phyloP scores from a whole-genome alignment of 92 coral and sea anemone genomes.

The Desmophyllum pertusum region DNA sequence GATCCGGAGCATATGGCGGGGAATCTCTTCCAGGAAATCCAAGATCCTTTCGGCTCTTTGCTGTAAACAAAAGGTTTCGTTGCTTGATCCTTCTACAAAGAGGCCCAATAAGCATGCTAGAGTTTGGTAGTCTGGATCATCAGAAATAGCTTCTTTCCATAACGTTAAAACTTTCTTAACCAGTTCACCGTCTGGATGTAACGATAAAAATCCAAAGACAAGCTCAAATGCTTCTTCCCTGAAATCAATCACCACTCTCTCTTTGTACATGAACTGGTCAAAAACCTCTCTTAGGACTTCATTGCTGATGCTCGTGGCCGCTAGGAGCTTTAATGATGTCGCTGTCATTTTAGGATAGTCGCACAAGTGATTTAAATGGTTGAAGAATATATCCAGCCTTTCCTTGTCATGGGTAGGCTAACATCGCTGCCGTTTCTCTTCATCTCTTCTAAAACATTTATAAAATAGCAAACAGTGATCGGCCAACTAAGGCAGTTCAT shows the following conservation, averaged over 20 bases:
- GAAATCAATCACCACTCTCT: no score
- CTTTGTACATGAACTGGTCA: background rate
- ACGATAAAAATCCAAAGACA: background rate
- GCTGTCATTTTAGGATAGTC: background rate
- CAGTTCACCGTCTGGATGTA: conserved; percentile 9
- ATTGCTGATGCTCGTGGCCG: conserved; percentile 1
- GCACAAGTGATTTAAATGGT: background rate
- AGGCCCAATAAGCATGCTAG: background rate
- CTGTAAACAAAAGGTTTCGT: background rate
- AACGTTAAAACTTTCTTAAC: background rate
- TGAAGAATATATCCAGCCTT: conserved; percentile 20
- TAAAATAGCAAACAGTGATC: background rate
- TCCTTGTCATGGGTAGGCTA: background rate
- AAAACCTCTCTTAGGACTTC: conserved; percentile 2
- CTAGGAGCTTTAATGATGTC: background rate
- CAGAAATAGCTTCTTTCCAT: background rate
- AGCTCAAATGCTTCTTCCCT: background rate
- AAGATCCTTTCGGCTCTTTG: conserved; percentile 12
- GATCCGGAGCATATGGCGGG: background rate
- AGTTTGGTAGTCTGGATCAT: background rate
- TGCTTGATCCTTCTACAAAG: background rate
- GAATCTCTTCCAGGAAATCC: conserved; percentile 16
- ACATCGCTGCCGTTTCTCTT: background rate
- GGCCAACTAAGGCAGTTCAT: background rate
- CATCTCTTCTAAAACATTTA: background rate